Evolutionary conservation across 2,888 invertebrate species (phyloP).

Genomic region (Lepidocyrtoides sp.): DNA sequence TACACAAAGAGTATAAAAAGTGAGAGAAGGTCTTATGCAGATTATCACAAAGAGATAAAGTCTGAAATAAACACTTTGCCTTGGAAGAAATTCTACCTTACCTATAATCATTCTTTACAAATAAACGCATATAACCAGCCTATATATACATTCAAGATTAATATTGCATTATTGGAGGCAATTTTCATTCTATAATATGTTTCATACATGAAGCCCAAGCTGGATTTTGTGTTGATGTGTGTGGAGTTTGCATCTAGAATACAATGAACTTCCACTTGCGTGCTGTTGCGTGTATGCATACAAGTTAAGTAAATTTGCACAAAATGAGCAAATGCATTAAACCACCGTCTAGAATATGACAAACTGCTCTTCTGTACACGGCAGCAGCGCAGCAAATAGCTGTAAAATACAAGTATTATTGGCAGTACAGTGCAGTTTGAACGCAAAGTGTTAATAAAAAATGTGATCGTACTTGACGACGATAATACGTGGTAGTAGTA

Average conservation of each 20-base stretch:
- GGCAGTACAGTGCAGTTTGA: background rate
- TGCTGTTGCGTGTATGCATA: background rate
- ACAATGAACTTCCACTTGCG: constrained; percentile 2
- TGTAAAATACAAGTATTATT: background rate
- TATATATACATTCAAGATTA: background rate
- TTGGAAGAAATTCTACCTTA: constrained; percentile 12
- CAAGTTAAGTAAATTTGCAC: background rate
- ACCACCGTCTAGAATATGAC: background rate
- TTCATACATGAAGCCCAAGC: background rate
- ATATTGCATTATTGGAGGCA: background rate
- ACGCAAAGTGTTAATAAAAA: constrained; percentile 45
- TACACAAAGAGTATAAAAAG: background rate
- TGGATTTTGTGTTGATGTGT: background rate
- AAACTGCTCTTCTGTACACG: constrained; percentile 21
- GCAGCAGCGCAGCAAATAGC: background rate
- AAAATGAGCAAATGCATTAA: background rate
- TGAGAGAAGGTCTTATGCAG: too few species aligned
- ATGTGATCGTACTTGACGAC: constrained; percentile 2
- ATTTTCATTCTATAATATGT: background rate
- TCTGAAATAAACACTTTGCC: constrained; percentile 33
- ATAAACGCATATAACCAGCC: background rate
- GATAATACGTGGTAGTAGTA: background rate
- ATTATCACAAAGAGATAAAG: constrained; percentile 3
- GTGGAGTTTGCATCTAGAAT: background rate
- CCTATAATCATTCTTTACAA: background rate